Conservation (phyloP, 2,888 invertebrate genomes). For the Petrolisthes cinctipes region DNA sequence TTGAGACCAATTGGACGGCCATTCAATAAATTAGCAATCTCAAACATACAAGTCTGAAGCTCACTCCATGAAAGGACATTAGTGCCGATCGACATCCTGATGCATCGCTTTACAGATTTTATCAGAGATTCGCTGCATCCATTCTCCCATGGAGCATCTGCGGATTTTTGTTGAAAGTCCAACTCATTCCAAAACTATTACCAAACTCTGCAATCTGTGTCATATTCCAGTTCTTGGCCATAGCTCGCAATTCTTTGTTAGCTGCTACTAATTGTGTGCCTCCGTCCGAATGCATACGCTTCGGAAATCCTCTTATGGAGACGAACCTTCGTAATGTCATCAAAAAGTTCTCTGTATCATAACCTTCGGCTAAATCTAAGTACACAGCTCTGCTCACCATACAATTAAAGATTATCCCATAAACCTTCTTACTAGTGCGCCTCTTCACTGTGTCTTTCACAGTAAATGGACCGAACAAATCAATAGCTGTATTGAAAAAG, state of each 20-base stretch:
- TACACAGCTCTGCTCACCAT: not conserved
- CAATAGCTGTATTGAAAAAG: too few species aligned
- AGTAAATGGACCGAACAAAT: too few species aligned
- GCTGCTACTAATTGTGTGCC: constrained; percentile 14
- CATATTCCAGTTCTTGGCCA: not conserved
- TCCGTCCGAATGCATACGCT: not conserved
- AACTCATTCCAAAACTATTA: too few species aligned
- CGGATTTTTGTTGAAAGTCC: not conserved
- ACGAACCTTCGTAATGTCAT: not conserved
- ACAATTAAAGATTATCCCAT: constrained; percentile 22
- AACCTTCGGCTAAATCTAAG: constrained; percentile 4
- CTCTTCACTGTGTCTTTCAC: constrained; percentile 19
- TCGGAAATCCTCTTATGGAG: not conserved
- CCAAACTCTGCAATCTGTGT: too few species aligned
- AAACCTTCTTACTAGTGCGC: not conserved
- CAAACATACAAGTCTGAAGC: constrained; percentile 13
- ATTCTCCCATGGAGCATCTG: constrained; percentile 17
- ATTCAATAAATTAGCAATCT: too few species aligned
- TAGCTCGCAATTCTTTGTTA: not conserved
- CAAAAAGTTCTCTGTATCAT: constrained; percentile 5
- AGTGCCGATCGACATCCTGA: not conserved
- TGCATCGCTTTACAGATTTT: not conserved
- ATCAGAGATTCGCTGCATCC: not conserved
- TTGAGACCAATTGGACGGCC: too few species aligned
- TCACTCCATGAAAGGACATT: constrained; percentile 7